These are phyloP conservation scores for Lissocephala sabroskyi DNA, from an alignment of 2,888 invertebrate species.

Conservation along the genomic window DNA sequence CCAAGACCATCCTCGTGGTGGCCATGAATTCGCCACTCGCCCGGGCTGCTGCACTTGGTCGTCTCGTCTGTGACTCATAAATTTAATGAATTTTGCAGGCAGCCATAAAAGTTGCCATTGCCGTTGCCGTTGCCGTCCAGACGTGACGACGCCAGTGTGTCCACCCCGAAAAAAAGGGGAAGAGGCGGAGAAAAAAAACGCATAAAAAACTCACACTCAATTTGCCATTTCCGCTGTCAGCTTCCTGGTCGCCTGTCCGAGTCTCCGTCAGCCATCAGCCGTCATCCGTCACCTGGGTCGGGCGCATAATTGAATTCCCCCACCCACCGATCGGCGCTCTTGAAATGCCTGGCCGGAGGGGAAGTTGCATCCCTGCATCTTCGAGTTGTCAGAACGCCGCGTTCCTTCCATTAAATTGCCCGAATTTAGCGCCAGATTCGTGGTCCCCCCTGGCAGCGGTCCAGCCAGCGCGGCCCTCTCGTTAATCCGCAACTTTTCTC, in stretches of 20 bases:
- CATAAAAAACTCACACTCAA: conserved; percentile 12
- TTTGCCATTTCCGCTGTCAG: conserved; percentile 28
- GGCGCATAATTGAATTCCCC: conserved; percentile 10
- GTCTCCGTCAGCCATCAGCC: background rate
- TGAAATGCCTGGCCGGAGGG: background rate
- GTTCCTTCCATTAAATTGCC: conserved; percentile 58
- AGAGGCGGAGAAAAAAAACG: conserved; percentile 1
- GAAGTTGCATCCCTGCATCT: conserved; percentile 35
- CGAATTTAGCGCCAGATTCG: conserved; percentile 57
- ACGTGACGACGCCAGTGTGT: conserved; percentile 44
- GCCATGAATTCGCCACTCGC: conserved; percentile 14
- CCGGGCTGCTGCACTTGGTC: background rate
- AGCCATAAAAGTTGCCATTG: conserved; percentile 8
- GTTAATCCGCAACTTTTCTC: conserved; percentile 56
- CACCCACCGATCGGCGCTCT: conserved; percentile 1
- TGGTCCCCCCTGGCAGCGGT: conserved; percentile 43
- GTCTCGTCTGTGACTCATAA: conserved; percentile 27
- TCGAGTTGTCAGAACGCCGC: conserved; percentile 55
- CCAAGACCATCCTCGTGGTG: no score
- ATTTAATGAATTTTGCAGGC: conserved; percentile 24
- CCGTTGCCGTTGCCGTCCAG: conserved; percentile 36
- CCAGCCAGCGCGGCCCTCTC: conserved; percentile 46
- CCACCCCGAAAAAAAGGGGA: conserved; percentile 14
- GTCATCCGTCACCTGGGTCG: background rate
- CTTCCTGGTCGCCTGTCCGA: background rate